Percentiles rank a stretch among this genome's conserved stretches.
phyloP scores from a whole-genome alignment of 2,888 invertebrate species.

The Margaritifera margaritifera region DNA sequence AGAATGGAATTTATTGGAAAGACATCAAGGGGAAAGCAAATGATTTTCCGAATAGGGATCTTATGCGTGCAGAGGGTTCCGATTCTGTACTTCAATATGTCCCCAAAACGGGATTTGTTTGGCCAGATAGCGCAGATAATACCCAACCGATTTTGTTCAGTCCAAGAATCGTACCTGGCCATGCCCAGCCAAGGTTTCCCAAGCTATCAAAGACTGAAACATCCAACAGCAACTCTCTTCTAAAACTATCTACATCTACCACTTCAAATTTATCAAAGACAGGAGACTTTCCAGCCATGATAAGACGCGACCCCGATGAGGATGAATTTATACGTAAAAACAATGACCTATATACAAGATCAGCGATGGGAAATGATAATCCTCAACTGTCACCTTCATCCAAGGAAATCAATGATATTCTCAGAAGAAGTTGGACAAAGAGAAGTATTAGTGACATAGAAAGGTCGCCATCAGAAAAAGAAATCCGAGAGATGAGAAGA shows the following conservation, averaged over 20 bases:
- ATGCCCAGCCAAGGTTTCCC: slow-evolving; percentile 10
- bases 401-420: slow-evolving; percentile 8
- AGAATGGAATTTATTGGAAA: no score
- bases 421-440: slow-evolving; percentile 11
- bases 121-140: slow-evolving; percentile 24
- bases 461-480: slow-evolving; percentile 44
- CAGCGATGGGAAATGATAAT: no score
- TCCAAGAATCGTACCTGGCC: slow-evolving; percentile 27
- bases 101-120: slow-evolving; percentile 35
- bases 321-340: no score
- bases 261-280: no score
- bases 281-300: no score
- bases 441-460: slow-evolving; percentile 37
- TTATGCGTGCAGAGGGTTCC: no score
- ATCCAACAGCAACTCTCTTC: neutral
- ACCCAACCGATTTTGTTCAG: slow-evolving; percentile 33
- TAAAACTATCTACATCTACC: no score
- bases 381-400: no score
- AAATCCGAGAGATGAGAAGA: slow-evolving; percentile 30
- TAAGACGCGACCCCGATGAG: no score
- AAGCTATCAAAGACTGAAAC: neutral
- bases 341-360: no score
- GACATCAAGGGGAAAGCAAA: no score
- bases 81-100: slow-evolving; percentile 10
- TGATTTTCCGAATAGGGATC: no score